Conservation (phyloP, 2,113 vertebrate genomes). For the Steatornis caripensis region DNA sequence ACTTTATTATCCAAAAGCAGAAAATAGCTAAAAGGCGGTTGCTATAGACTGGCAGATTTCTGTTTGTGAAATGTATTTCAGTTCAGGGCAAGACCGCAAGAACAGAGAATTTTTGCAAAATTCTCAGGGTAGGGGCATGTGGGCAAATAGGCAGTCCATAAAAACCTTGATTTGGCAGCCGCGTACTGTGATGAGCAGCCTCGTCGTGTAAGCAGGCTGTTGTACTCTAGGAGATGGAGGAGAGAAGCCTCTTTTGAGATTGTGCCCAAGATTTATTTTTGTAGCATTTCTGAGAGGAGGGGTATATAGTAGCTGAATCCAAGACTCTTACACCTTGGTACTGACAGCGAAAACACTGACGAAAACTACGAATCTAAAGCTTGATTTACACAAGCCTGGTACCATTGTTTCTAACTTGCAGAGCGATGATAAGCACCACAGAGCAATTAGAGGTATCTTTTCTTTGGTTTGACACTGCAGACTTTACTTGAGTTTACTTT, state of each 20-base stretch:
- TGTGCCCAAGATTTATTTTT: conserved; percentile 72
- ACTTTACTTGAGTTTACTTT: conserved; percentile 50
- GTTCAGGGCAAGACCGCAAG: conserved; percentile 18
- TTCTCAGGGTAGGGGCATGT: conserved; percentile 9
- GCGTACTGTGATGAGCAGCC: neutral
- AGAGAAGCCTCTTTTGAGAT: conserved; percentile 18
- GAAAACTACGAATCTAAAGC: neutral
- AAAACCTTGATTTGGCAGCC: conserved; percentile 23
- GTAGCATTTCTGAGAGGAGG: conserved; percentile 44
- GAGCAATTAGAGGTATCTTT: neutral
- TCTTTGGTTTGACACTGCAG: neutral
- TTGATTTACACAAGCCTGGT: neutral
- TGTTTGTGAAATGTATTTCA: conserved; percentile 26
- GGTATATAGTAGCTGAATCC: neutral
- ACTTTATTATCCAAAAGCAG: conserved; percentile 61
- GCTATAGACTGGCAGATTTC: neutral
- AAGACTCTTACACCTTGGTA: neutral
- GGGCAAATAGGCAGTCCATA: neutral
- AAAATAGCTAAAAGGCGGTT: neutral
- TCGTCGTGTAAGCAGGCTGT: neutral
- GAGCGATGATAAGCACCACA: neutral
- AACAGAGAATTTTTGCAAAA: conserved; percentile 24
- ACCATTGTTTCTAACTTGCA: neutral
- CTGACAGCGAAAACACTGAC: neutral
- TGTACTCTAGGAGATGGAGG: neutral